Conservation (phyloP, 2,797 vertebrate genomes). For the Platalea minor region DNA sequence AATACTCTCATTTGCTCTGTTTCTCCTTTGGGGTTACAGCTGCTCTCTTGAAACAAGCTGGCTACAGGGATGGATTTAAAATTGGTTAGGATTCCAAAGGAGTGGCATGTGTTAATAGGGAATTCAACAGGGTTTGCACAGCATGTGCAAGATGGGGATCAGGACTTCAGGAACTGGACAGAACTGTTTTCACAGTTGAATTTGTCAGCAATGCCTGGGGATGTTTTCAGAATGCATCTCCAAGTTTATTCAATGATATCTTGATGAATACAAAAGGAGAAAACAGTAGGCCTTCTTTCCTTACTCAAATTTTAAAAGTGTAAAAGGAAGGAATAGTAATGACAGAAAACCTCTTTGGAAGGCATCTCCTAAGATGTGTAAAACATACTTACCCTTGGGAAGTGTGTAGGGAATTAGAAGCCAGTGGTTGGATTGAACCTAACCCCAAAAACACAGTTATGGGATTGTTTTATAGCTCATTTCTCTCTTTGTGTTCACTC, state of each 20-base stretch:
- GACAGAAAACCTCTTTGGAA: background rate
- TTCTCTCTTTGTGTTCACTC: background rate
- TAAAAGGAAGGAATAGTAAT: background rate
- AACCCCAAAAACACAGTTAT: background rate
- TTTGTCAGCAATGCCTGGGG: background rate
- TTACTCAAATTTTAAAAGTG: background rate
- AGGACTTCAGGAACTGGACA: background rate
- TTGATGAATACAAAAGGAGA: background rate
- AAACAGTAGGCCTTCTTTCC: background rate
- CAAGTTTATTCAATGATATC: background rate
- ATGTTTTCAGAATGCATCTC: background rate
- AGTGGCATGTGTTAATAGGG: rapidly evolving
- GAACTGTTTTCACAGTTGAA: background rate
- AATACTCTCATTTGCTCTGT: background rate
- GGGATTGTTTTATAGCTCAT: background rate
- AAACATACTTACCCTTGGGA: background rate
- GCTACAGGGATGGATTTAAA: background rate
- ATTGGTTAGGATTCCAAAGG: background rate
- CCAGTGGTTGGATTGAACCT: background rate
- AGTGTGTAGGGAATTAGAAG: background rate
- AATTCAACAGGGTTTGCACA: background rate
- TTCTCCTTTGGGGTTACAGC: background rate
- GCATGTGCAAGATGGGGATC: background rate
- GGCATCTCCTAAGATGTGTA: background rate
- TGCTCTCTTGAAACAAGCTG: background rate